Base-by-base conservation (phyloP, 2,888 invertebrate species). In the Atherix ibis region DNA sequence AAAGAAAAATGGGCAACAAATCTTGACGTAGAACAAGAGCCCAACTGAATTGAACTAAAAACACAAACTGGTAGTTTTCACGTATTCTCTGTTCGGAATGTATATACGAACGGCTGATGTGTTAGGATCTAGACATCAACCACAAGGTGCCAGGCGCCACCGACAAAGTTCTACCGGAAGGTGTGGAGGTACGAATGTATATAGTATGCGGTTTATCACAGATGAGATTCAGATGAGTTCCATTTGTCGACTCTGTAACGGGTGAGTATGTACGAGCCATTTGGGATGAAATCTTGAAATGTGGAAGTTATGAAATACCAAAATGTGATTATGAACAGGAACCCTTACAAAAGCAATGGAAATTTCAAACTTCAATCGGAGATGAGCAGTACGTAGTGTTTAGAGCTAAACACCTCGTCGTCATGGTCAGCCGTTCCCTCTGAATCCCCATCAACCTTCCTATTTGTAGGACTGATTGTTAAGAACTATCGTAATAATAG, bases 261-360 rank as follows among this genome's bases (percentile, higher is more conserved):
- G n/a, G n/a, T n/a, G n/a, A n/a, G n/a, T n/a, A n/a, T n/a, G n/a
- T n/a, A n/a, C n/a, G n/a, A n/a, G n/a, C 13, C 17, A 3, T n/a
- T 9, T 14, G 24, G 35, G 35, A 22, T 19, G 35, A 22, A 10
- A 22, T 22, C 10, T n/a, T n/a, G n/a, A n/a, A n/a, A n/a, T n/a
- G n/a, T n/a, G n/a, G n/a, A n/a, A n/a, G n/a, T n/a, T n/a, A n/a
- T 13, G 26, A 18, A 25, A 19, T 32, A 36, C 36, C 36, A 19
- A 36, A 36, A 36, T 36, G 36, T 32, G 36, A 36, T 36, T 36
- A 36, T 32, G 32, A 36, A 36, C 36, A 32, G 36, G 32, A 36
- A 36, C 22, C 32, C 32, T 29, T 31, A 14, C 14, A 32, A 32
- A 32, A 25, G 27, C 32, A 36, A 32, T 32, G 36, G 32, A 36